A percentile compares a stretch with the other conserved stretches of the same genome.
Conservation (phyloP, 2,797 vertebrate genomes). For the Gouania willdenowi region DNA sequence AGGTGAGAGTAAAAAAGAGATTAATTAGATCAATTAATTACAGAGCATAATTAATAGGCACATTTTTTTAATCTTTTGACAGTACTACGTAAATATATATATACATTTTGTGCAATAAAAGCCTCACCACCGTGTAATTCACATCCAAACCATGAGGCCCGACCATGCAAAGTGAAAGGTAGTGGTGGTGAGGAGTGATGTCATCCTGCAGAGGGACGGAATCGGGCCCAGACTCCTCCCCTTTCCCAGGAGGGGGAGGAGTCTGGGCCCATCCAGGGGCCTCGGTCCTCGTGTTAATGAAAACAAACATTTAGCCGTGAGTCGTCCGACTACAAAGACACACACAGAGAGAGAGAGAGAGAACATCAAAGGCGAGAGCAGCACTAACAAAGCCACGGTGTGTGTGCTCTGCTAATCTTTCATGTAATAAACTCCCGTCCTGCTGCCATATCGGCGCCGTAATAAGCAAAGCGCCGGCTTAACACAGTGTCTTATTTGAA, state of each 20-base stretch:
- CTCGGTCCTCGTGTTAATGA: conserved; percentile 51
- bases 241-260: conserved; percentile 29
- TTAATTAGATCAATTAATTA: too few species aligned
- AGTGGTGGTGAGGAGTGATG: conserved; percentile 46
- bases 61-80: too few species aligned
- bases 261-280: conserved; percentile 51
- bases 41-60: too few species aligned
- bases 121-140: conserved; percentile 51
- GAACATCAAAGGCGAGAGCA: too few species aligned
- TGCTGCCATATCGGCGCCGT: conserved; percentile 50
- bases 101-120: conserved; percentile 24
- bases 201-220: conserved; percentile 71
- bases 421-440: conserved; percentile 62
- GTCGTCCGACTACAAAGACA: conserved; percentile 49
- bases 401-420: conserved; percentile 59
- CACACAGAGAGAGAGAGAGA: conserved; percentile 35
- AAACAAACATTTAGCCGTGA: conserved; percentile 61
- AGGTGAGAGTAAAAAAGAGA: too few species aligned
- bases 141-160: conserved; percentile 46
- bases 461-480: conserved; percentile 55
- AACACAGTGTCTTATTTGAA: conserved; percentile 61
- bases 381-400: conserved; percentile 37
- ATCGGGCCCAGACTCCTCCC: conserved; percentile 18
- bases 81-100: too few species aligned
- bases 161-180: conserved; percentile 38